Base-by-base conservation (phyloP, 2,888 invertebrate genomes). In the Entomobrya multifasciata region DNA sequence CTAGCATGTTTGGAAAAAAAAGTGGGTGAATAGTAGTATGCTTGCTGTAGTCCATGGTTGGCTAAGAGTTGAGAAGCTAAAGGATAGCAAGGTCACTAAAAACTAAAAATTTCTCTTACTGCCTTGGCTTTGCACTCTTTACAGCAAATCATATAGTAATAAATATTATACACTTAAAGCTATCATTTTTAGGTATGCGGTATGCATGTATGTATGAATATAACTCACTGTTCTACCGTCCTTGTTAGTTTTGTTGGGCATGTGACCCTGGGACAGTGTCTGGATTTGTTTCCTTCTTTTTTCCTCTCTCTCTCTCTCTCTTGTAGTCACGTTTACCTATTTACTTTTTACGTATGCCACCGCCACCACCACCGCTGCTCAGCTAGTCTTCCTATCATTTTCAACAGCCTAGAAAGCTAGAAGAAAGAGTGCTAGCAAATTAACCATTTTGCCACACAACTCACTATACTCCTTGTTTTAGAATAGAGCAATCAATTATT, bases 101-200 rank as follows among this genome's bases (percentile, higher is more conserved):
- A 41, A 44, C 41, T 27, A 67, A 67, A 67, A 55, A 67, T 60
- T 83, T 83, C 60, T 72, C 70, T 57, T 67, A n/a, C 49, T 44
- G 41, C 83, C 85, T 78, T 70, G 85, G 85, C 85, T 82, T 82
- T 74, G 74, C 72, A 70, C 76, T 87, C 44, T 70, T 25, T 70
- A 70, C 15, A 70, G 3, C 70, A 47, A 49, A 8, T 27, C 13
- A 11, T 67, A 15, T 36, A 65, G n/a, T 36, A 30, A 10, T 60
- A 65, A 65, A 13, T 62, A 3, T 2, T 62, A 62, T 13, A 10
- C 27, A 1, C 4, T 27, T 1, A 30, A 62, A 57, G 57, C 17
- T n/a, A 20, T 47, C 47, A 2, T 47, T 47, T 47, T 10, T 10
- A 44, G 47, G 47, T 47, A 47, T 47, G n/a, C 2, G 13, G 47